phyloP scores from a whole-genome alignment of 2,113 vertebrate species.

The Holacanthus passer region DNA sequence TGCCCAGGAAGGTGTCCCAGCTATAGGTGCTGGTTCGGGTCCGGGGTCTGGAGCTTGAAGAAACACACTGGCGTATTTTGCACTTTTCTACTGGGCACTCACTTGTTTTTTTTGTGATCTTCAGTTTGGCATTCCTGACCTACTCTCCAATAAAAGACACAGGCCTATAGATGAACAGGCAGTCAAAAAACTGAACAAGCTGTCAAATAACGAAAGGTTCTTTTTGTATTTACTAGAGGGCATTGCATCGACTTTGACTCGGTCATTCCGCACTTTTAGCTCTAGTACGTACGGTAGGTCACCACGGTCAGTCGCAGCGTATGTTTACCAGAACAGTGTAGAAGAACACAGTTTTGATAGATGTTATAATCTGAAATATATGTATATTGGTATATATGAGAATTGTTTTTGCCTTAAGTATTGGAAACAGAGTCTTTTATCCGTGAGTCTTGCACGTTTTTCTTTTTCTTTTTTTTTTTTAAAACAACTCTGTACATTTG shows the following conservation, averaged over 20 bases:
- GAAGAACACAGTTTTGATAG: conserved; percentile 76
- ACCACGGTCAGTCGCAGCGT: conserved; percentile 48
- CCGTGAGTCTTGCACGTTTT: conserved; percentile 83
- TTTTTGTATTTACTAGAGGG: conserved; percentile 66
- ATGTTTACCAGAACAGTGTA: conserved; percentile 72
- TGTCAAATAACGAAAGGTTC: conserved; percentile 34
- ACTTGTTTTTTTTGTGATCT: conserved; percentile 57
- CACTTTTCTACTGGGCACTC: conserved; percentile 82
- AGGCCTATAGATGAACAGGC: conserved; percentile 53
- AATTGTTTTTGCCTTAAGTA: conserved; percentile 88
- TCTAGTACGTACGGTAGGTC: conserved; percentile 64
- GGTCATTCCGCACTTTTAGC: conserved; percentile 79
- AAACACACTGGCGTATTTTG: conserved; percentile 82
- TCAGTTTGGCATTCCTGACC: conserved; percentile 59
- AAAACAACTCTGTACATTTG: conserved; percentile 76
- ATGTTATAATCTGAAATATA: conserved; percentile 78
- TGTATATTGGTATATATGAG: conserved; percentile 83
- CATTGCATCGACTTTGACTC: conserved; percentile 67
- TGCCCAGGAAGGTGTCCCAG: conserved; percentile 98
- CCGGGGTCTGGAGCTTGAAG: conserved; percentile 24
- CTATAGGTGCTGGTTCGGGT: conserved; percentile 83
- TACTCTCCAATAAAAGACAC: conserved; percentile 62
- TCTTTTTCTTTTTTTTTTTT: conserved; percentile 54
- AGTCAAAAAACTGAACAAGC: conserved; percentile 54
- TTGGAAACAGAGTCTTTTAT: conserved; percentile 84